Base-by-base conservation (phyloP, 30 jellyfish, hydroid and myxozoan genomes). In the Hydractinia symbiolongicarpus region DNA sequence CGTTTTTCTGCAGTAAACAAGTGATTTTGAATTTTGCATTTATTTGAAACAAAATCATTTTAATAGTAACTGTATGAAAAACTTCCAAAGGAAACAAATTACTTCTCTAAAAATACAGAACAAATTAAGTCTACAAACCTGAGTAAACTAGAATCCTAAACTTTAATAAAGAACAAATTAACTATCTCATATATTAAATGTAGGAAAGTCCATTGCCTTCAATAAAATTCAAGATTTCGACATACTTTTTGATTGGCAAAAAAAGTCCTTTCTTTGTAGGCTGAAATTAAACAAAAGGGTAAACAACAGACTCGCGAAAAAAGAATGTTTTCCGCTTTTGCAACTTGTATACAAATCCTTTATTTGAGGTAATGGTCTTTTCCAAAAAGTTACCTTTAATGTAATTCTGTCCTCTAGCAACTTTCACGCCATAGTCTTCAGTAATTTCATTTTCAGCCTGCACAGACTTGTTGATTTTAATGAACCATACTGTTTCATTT, bases 261-360 rank as follows among this genome's bases (percentile, higher is more conserved):
- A 79, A 79, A 62, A 17, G 86, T 62, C 64, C 51, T 30, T 79
- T 73, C 66, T 61, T 79, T 5, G 64, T 67, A 30, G 44, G 44
- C 50, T 17, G 40, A 15, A 79, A 13, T 68, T 79, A 81, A 30
- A 79, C 86, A 61, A 79, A 79, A 13, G 86, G 86, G 49, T 79
- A 79, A 72, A 79, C 86, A 61, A 79, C 86, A 40, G 86, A 79
- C 53, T 79, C 86, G 50, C 64, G 61, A 52, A 79, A 79, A 64
- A 62, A 79, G 78, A 58, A 79, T 56, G 86, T 73, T 51, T 50
- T 61, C 79, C 66, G 57, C 69, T 58, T 58, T 3, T 58, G 69
- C 19, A 58, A 17, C 19, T 58, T 58, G 19, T 58, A 58, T 13
- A 58, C 19, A 17, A 9, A 15, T 10, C 68, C 68, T 57, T 57